These are phyloP conservation scores for Lasioglossum lativentre DNA, from an alignment of 2,888 invertebrate genomes.

Conservation along the genomic window DNA sequence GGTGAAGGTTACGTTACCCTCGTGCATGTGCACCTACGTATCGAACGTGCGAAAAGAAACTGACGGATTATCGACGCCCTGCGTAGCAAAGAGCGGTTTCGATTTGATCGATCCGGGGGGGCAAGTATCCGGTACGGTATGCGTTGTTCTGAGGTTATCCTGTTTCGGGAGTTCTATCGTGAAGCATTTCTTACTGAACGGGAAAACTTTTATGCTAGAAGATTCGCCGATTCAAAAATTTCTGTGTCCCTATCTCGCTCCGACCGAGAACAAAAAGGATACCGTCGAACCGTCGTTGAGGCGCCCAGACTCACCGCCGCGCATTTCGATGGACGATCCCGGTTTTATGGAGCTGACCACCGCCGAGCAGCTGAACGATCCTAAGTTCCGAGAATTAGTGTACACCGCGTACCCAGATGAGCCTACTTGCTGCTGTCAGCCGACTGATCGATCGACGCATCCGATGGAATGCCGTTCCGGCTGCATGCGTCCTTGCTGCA, in stretches of 20 bases:
- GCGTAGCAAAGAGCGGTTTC: slow-evolving; percentile 58
- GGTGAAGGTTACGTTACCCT: slow-evolving; percentile 59
- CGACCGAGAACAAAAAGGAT: background rate
- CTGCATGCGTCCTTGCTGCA: slow-evolving; percentile 72
- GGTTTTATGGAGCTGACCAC: slow-evolving; percentile 73
- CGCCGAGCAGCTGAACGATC: slow-evolving; percentile 79
- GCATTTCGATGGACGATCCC: slow-evolving; percentile 69
- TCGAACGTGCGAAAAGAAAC: slow-evolving; percentile 53
- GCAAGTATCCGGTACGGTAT: slow-evolving; percentile 68
- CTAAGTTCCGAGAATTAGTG: slow-evolving; percentile 72
- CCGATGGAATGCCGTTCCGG: slow-evolving; percentile 71
- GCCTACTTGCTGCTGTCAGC: slow-evolving; percentile 73
- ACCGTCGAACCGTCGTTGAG: slow-evolving; percentile 44
- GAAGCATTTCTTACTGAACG: slow-evolving; percentile 67
- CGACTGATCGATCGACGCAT: slow-evolving; percentile 43
- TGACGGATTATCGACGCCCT: slow-evolving; percentile 54
- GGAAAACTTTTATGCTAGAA: slow-evolving; percentile 66
- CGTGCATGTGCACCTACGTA: slow-evolving; percentile 61
- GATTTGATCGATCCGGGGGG: slow-evolving; percentile 61
- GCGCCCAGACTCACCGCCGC: slow-evolving; percentile 66
- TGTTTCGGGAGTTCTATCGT: slow-evolving; percentile 72
- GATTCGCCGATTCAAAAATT: slow-evolving; percentile 56
- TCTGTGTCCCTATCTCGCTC: background rate
- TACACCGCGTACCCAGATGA: slow-evolving; percentile 77
- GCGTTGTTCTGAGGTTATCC: slow-evolving; percentile 71